Evolutionary conservation across 2,888 invertebrate species (phyloP), one percentile per base, ranked within the genome.

Genomic region (Latrodectus elegans): DNA sequence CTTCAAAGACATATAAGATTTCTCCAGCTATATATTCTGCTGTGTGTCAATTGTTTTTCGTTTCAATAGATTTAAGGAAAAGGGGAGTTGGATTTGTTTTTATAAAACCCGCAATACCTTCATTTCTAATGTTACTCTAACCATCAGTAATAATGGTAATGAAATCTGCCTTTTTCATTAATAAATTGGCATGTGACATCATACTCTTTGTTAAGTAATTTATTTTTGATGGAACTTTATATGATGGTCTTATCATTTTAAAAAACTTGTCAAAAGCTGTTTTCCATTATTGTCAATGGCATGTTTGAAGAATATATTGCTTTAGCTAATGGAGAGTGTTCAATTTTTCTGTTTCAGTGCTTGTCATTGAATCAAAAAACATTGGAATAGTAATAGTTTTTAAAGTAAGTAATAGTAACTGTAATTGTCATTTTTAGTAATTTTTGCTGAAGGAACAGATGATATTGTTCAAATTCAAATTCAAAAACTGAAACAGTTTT

Each of bases 91-190:
- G 60, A 12, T 55, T 74, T 4, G 74, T 53, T 8, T 60, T 38
- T 4, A 74, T 26, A 26, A 22, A 74, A 17, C 4, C 4, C 1
- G 60, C 11, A 15, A 74, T 74, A 8, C 55, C 60, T 15, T 74
- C 55, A 60, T 74, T 74, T n/a, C 74, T 53, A 12, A 74, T 26
- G n/a, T 74, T 55, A 17, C 74, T 74, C 26, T 22, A 74, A 6
- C 60, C 55, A 55, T 74, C 53, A 0, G 9, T 6, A 3, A 55
- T 55, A 74, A 74, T 55, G n/a, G 60, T 26, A 4, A 55, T 17
- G 53, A 53, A 73, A 12, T 73, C 52, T 9, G 73, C 51, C 1
- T 14, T 73, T 52, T 52, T 52, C 1, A 53, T 52, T 8, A 17
- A 11, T n/a, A 52, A 51, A 26, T 71, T 38, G 38, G 8, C 49